Evolutionary conservation across 1,140 invertebrate genomes (phyloP).

Genomic region (Sycophila sp.): DNA sequence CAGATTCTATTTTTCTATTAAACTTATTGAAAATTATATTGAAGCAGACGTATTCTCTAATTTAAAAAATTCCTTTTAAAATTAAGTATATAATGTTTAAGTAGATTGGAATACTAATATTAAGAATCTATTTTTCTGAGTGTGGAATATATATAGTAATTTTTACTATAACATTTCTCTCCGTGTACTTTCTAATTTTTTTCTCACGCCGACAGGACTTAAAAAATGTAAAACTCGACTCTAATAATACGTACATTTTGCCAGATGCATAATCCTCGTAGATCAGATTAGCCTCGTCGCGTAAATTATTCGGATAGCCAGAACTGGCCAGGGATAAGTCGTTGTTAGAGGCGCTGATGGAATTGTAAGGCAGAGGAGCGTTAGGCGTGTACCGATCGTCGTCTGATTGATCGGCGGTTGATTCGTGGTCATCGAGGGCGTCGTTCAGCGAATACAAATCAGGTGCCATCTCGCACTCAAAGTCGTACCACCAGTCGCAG

Average conservation of each 20-base stretch:
- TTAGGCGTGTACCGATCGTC: constrained; percentile 26
- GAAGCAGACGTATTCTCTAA: no score
- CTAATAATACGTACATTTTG: no score
- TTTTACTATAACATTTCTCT: no score
- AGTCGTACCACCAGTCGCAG: constrained; percentile 72
- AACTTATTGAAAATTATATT: no score
- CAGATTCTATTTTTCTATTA: no score
- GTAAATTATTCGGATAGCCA: constrained; percentile 11
- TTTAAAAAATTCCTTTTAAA: no score
- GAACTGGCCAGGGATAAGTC: constrained; percentile 49
- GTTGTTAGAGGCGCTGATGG: not conserved
- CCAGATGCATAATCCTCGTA: constrained; percentile 15
- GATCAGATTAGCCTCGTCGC: constrained; percentile 11
- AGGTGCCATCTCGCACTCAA: constrained; percentile 62
- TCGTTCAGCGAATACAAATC: constrained; percentile 64
- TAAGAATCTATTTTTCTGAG: no score
- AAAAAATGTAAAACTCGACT: not conserved
- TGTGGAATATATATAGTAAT: no score
- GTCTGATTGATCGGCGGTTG: not conserved
- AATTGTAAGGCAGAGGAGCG: constrained; percentile 19
- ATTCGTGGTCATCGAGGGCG: constrained; percentile 39
- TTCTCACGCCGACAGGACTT: no score
- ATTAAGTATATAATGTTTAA: no score
- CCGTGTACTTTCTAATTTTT: no score
- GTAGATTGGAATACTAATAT: no score